Conservation (phyloP, 1,140 invertebrate species). For the Ooceraea biroi region DNA sequence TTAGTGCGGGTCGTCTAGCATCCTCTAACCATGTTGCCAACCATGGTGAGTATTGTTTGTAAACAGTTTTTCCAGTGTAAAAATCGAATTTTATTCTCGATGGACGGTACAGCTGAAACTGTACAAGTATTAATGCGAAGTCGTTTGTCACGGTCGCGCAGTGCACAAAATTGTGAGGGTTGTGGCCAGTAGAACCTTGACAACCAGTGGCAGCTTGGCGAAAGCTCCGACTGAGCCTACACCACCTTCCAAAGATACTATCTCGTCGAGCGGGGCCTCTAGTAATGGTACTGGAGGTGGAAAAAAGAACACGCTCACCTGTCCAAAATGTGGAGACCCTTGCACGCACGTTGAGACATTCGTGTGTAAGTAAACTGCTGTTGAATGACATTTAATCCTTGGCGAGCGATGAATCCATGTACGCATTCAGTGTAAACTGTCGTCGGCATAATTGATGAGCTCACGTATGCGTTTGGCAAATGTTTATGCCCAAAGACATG, state of each 20-base stretch:
- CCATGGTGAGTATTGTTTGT: slow-evolving; percentile 79
- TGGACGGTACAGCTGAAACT: slow-evolving; percentile 28
- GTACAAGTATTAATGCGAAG: neutral
- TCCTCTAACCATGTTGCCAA: slow-evolving; percentile 82
- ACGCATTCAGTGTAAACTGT: too few species aligned
- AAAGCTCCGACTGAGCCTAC: slow-evolving; percentile 83
- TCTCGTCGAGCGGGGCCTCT: slow-evolving; percentile 62
- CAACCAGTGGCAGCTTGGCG: slow-evolving; percentile 74
- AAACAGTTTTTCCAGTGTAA: slow-evolving; percentile 12
- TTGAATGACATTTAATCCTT: slow-evolving; percentile 1
- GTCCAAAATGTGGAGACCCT: slow-evolving; percentile 98
- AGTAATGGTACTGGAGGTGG: slow-evolving; percentile 84
- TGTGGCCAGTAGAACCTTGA: slow-evolving; percentile 79
- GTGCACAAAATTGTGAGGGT: slow-evolving; percentile 84
- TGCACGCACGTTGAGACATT: slow-evolving; percentile 98
- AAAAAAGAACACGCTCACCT: slow-evolving; percentile 91
- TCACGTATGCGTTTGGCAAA: too few species aligned
- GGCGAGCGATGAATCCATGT: too few species aligned
- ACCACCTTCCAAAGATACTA: slow-evolving; percentile 80
- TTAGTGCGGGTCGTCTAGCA: slow-evolving; percentile 82
- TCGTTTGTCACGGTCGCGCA: slow-evolving; percentile 46
- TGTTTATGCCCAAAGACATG: too few species aligned
- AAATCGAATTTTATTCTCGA: neutral
- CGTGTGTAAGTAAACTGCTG: slow-evolving; percentile 90
- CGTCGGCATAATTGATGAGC: too few species aligned